phyloP scores from a whole-genome alignment of 1,140 invertebrate species.

The Berghia stephanieae region DNA sequence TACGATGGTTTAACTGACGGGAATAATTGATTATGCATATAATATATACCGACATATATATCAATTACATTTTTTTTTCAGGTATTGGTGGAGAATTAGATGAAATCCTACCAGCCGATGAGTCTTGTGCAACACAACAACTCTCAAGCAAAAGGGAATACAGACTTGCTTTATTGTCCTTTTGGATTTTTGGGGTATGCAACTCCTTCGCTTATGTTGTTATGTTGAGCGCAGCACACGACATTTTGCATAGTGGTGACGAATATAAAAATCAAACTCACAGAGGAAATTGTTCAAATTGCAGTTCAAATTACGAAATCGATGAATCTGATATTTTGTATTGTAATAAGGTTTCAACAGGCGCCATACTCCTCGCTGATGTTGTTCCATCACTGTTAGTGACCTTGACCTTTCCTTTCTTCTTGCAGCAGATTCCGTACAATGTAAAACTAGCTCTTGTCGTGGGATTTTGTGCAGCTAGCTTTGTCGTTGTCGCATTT shows the following conservation, averaged over 20 bases:
- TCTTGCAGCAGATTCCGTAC: slow-evolving; percentile 66
- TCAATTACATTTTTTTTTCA: too few relatives aligned
- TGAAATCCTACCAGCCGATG: too few relatives aligned
- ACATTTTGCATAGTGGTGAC: slow-evolving; percentile 73
- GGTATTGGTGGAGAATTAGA: too few relatives aligned
- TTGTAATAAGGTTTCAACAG: slow-evolving; percentile 40
- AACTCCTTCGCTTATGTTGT: slow-evolving; percentile 92
- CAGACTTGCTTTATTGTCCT: too few relatives aligned
- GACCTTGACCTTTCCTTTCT: slow-evolving; percentile 80
- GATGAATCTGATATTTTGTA: slow-evolving; percentile 23
- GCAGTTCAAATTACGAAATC: slow-evolving; percentile 22
- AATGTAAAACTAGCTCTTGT: slow-evolving; percentile 40
- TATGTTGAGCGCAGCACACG: slow-evolving; percentile 88
- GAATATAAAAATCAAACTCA: slow-evolving; percentile 29
- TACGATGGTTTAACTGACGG: too few relatives aligned
- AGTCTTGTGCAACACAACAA: too few relatives aligned
- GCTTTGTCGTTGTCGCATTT: slow-evolving; percentile 51
- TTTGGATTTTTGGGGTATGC: slow-evolving; percentile 81
- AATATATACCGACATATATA: too few relatives aligned
- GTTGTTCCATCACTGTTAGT: slow-evolving; percentile 81
- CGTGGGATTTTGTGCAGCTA: slow-evolving; percentile 40
- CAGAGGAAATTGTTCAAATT: slow-evolving; percentile 1
- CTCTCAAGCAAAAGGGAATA: too few relatives aligned
- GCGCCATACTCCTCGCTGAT: slow-evolving; percentile 82
- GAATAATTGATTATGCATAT: too few relatives aligned